Percentiles rank a stretch among this genome's conserved stretches.
These are phyloP conservation scores for Margarornis squamiger DNA, from an alignment of 2,797 vertebrate genomes.

Conservation along the genomic window DNA sequence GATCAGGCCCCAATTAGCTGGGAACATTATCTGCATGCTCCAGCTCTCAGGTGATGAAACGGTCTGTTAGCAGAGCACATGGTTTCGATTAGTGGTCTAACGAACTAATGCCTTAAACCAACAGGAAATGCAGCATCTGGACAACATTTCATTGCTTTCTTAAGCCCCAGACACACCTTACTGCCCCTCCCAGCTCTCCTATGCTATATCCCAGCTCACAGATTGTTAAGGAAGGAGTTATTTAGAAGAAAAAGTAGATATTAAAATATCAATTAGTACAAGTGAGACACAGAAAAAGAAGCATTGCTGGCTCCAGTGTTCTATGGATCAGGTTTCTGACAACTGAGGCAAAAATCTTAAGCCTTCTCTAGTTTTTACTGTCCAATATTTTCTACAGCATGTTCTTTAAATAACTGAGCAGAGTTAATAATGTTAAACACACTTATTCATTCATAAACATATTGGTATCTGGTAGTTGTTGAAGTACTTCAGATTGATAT, in stretches of 20 bases:
- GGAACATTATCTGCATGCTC: neutral
- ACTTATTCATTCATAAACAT: neutral
- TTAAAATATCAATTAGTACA: neutral
- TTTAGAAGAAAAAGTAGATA: neutral
- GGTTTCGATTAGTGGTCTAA: constrained; percentile 50
- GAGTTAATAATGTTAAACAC: neutral
- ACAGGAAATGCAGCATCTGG: constrained; percentile 42
- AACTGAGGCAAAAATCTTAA: neutral
- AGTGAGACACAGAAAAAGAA: neutral
- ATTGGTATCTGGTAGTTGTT: neutral
- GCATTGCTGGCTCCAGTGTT: neutral
- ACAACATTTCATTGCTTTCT: neutral
- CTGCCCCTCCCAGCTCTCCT: neutral
- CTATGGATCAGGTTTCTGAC: neutral
- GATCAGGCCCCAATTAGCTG: neutral
- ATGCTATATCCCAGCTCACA: neutral
- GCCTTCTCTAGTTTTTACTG: neutral
- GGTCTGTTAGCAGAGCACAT: constrained; percentile 54
- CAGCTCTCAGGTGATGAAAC: constrained; percentile 25
- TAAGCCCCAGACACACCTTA: neutral
- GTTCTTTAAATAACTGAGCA: neutral
- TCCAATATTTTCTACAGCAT: neutral
- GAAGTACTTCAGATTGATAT: neutral
- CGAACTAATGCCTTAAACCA: constrained; percentile 26
- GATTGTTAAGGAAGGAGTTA: neutral